phyloP scores from a whole-genome alignment of 2,797 vertebrate genomes.

The Pseudopleuronectes americanus region DNA sequence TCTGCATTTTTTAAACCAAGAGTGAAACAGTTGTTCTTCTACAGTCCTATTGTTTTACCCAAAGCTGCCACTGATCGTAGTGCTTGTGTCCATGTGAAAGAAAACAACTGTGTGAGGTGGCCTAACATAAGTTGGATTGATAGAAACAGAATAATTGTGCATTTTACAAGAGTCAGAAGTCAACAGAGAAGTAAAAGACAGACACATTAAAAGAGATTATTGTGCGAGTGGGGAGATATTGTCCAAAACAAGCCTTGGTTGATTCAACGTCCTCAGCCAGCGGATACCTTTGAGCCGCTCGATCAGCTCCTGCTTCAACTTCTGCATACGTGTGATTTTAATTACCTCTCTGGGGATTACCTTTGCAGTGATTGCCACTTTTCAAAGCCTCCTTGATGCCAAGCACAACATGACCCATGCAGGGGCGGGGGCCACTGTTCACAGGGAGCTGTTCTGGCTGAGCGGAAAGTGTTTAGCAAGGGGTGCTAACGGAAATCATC shows the following conservation, averaged over 20 bases:
- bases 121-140: conserved; percentile 7
- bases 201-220: neutral
- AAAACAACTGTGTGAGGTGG: neutral
- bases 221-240: conserved; percentile 5
- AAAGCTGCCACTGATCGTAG: neutral
- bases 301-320: conserved; percentile 4
- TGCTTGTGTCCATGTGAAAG: too few species aligned
- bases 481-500: conserved; percentile 56
- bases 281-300: conserved; percentile 32
- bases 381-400: conserved; percentile 59
- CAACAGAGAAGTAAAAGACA: neutral
- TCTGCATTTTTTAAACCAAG: neutral
- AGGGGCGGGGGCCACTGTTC: conserved; percentile 50
- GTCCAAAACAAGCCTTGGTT: conserved; percentile 26
- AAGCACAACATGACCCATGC: conserved; percentile 48
- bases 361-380: conserved; percentile 47
- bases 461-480: conserved; percentile 45
- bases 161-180: neutral
- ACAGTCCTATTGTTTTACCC: neutral
- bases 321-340: conserved; percentile 52
- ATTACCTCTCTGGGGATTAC: conserved; percentile 67
- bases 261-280: neutral
- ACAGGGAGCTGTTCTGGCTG: conserved; percentile 13
- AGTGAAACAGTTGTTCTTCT: neutral
- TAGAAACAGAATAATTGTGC: neutral